Evolutionary conservation across 2,113 vertebrate genomes (phyloP).

Genomic region (Notarius quadriscutis): DNA sequence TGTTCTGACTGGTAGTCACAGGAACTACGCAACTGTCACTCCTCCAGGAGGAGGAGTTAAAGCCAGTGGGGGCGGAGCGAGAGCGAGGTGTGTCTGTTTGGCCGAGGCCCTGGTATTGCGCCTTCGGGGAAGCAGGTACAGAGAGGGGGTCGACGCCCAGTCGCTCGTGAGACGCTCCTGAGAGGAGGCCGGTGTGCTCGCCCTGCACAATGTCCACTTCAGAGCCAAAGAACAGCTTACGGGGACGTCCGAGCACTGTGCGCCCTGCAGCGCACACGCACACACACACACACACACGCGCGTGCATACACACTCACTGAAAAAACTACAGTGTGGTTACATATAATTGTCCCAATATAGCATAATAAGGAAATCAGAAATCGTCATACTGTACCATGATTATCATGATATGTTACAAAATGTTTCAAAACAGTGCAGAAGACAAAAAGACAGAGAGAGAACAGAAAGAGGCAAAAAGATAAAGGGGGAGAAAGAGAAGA

Average conservation of each 20-base stretch:
- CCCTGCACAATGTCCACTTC: conserved; percentile 38
- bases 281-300: conserved; percentile 11
- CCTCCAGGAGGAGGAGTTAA: conserved; percentile 42
- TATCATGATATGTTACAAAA: too few species aligned
- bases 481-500: background rate
- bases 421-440: background rate
- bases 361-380: too few species aligned
- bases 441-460: background rate
- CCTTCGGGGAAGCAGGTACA: conserved; percentile 36
- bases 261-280: conserved; percentile 8
- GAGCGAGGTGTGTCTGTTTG: conserved; percentile 49
- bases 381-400: too few species aligned
- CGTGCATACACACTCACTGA: background rate
- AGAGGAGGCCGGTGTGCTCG: conserved; percentile 40
- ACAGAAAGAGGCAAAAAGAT: background rate
- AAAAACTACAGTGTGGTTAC: too few species aligned
- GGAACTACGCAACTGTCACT: conserved; percentile 12
- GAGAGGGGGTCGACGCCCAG: conserved; percentile 39
- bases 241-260: conserved; percentile 45
- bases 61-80: conserved; percentile 44
- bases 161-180: conserved; percentile 24
- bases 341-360: too few species aligned
- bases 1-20: conserved; percentile 21
- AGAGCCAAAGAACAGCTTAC: conserved; percentile 65
- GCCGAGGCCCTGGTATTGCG: conserved; percentile 45